Base-by-base conservation (phyloP, 2,113 vertebrate genomes). In the Gambusia holbrooki region DNA sequence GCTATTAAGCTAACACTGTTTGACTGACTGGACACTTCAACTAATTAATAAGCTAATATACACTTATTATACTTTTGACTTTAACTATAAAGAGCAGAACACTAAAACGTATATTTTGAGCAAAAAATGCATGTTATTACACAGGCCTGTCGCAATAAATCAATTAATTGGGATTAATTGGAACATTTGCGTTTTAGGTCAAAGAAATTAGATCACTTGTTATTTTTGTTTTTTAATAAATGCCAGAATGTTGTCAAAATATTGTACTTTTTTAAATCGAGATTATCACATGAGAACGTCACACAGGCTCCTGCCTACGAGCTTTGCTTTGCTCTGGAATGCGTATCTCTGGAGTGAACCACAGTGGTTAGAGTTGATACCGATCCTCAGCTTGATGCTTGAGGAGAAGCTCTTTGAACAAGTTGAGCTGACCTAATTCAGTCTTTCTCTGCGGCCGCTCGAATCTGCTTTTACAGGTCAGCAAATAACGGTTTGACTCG, bases 381-480 rank as follows among this genome's bases (percentile, higher is more conserved):
- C 15, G 66, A 68, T 25, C 51, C 74, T 79, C 60, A 13, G 66
- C 76, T 74, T 75, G 78, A 72, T 0, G 54, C 68, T 45, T 78
- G 85, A 84, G 64, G 79, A 87, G 74, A 71, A 62, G 45, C 4
- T 37, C 8, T 62, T 17, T 27, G 69, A 82, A 51, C 77, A 74
- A 77, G 75, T 83, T 42, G 73, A 67, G 54, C 69, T 70, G 77
- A 89, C 77, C 84, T 86, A 65, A 83, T 92, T 84, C 73, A 71
- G 71, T 81, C 30, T 71, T 64, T 76, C 61, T 70, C 37, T 60
- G 5, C 37, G 68, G 62, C 77, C 64, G 73, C 70, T 54, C 66
- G 66, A 63, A 77, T 85, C 69, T 86, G 83, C 64, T 65, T 74
- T 76, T 37, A 79, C 80, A 45, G 75, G 84, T 87, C 77, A 78